Conservation (phyloP, 2,113 vertebrate species). For the Mugil cephalus region DNA sequence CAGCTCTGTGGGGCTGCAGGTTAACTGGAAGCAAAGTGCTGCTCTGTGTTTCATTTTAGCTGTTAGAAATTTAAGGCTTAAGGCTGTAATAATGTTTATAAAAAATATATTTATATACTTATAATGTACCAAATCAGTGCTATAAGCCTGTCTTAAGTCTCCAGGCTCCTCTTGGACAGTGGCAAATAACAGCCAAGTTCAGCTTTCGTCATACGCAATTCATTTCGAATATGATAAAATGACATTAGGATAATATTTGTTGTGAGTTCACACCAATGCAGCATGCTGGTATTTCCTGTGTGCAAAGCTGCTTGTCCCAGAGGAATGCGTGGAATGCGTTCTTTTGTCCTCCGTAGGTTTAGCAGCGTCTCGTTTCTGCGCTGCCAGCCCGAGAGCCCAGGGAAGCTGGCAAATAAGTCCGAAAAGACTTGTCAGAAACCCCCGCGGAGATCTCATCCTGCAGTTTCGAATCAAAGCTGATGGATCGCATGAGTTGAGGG, state of each 20-base stretch:
- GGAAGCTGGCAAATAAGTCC: slow-evolving; percentile 43
- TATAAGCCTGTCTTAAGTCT: not conserved
- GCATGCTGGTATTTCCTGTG: slow-evolving; percentile 80
- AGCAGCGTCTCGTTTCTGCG: slow-evolving; percentile 63
- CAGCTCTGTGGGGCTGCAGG: not conserved
- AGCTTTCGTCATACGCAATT: not conserved
- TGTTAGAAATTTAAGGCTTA: not conserved
- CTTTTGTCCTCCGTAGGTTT: slow-evolving; percentile 75
- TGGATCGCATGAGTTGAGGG: slow-evolving; percentile 21
- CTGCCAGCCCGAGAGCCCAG: slow-evolving; percentile 35
- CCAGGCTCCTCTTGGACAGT: not conserved
- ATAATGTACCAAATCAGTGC: not conserved
- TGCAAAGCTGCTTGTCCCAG: slow-evolving; percentile 73
- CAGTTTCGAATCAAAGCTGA: slow-evolving; percentile 31
- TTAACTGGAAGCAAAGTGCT: not conserved
- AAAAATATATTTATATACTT: no score
- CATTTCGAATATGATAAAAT: slow-evolving; percentile 14
- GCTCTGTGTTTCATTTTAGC: not conserved
- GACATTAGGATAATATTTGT: slow-evolving; percentile 61
- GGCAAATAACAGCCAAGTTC: slow-evolving; percentile 22
- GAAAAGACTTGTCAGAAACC: slow-evolving; percentile 35
- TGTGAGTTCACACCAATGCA: slow-evolving; percentile 51
- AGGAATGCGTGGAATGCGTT: slow-evolving; percentile 83
- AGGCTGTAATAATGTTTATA: no score
- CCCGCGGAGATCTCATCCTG: slow-evolving; percentile 31